A percentile compares a stretch with the other conserved stretches of the same genome.
Evolutionary conservation across 2,888 invertebrate genomes (phyloP).

Genomic region (Lomographa bimaculata): DNA sequence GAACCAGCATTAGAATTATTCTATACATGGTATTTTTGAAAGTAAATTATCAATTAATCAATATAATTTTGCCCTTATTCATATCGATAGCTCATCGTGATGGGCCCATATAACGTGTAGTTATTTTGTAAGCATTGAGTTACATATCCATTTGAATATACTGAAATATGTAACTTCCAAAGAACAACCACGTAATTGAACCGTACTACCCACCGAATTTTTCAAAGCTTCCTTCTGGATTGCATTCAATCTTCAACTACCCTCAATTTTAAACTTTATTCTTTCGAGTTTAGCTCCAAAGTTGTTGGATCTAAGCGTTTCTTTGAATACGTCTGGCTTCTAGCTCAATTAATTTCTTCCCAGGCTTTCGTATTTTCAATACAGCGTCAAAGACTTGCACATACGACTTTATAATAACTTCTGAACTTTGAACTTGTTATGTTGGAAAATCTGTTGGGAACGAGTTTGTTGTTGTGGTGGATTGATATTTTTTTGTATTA

Average conservation of each 20-base stretch:
- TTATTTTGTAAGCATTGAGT: no score
- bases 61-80: no score
- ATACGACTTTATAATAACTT: slow-evolving; percentile 49
- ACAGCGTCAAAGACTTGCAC: slow-evolving; percentile 42
- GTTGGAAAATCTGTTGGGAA: slow-evolving; percentile 9
- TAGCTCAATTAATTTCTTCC: slow-evolving; percentile 61
- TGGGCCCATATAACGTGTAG: no score
- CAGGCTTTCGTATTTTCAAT: slow-evolving; percentile 47
- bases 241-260: slow-evolving; percentile 20
- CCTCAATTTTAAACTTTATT: slow-evolving; percentile 1
- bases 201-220: slow-evolving; percentile 22
- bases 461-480: neutral
- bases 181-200: slow-evolving; percentile 19
- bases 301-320: slow-evolving; percentile 7
- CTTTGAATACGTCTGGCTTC: slow-evolving; percentile 42
- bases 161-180: slow-evolving; percentile 1
- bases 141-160: no score
- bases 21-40: no score
- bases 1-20: no score
- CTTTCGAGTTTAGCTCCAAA: neutral
- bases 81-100: no score
- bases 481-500: neutral
- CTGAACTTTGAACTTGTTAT: slow-evolving; percentile 19
- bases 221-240: slow-evolving; percentile 27
- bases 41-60: no score